Evolutionary conservation across 2,113 vertebrate species (phyloP), one percentile per base, ranked within the genome.

Genomic region (Synchiropus splendidus): DNA sequence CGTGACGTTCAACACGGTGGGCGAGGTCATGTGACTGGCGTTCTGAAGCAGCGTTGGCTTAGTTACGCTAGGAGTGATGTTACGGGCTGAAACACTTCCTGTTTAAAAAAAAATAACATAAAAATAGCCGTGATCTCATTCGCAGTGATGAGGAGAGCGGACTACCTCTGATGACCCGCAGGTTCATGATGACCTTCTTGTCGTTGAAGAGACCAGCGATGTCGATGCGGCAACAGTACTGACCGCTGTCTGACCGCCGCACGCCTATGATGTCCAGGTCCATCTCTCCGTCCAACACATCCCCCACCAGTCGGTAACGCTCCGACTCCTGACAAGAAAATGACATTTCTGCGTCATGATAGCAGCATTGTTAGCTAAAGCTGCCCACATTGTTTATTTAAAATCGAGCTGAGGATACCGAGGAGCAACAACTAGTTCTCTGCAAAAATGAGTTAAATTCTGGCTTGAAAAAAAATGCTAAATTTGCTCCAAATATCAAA

Each of bases 171-270:
- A 79, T 57, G 16, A 87, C 84, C 15, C 58, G 66, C 58, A 87
- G 57, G 33, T 80, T 84, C 72, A 85, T 80, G 51, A 80, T 70
- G 17, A 83, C 43, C 54, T 85, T 87, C 64, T 85, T 82, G 74
- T 87, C 85, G 16, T 87, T 87, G 46, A 87, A 87, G 63, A 79
- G 54, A 2, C 85, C 85, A 15, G 86, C 66, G 2, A 87, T 60
- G 54, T 85, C 75, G 31, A 85, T 81, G 56, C 85, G 63, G 78
- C 85, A 87, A 69, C 85, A 87, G 72, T 86, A 87, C 3, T 56
- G 65, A 9, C 85, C 85, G 3, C 77, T 81, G 68, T 87, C 85
- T 0, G 63, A 51, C 37, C 56, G 18, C 42, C 45, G 56, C 40
- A 84, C 78, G 0, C 62, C 61, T 43, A 77, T 45, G 51, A 87